Evolutionary conservation across 2,113 vertebrate species (phyloP), one percentile per base, ranked within the genome.

Genomic region (Malaclemys terrapin): DNA sequence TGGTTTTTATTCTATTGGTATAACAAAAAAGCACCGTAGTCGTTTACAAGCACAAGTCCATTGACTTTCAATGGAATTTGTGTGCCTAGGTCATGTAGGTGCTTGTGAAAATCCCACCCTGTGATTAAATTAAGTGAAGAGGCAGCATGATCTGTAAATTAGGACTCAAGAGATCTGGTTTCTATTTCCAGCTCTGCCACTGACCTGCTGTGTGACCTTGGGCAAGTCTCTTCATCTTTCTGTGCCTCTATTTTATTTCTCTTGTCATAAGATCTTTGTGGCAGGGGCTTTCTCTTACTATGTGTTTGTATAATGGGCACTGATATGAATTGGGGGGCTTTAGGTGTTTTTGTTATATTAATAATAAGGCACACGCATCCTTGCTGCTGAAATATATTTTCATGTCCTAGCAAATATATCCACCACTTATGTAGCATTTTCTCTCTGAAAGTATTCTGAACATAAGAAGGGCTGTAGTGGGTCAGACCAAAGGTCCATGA

Each of bases 61-160:
- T 52, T 76, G 89, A 78, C 91, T 87, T 88, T 87, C n/a, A 22
- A 62, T 31, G 13, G 57, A 12, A 62, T 62, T 14, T 62, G 27
- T 27, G 12, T 14, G 29, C 31, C 89, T 85, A 92, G 87, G 92
- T 62, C 22, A 88, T 83, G 88, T 10, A 31, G 20, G 22, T 89
- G 35, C 47, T 94, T 94, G 19, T 62, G 6, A 69, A 93, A 88
- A 59, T 59, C n/a, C n/a, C 35, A 87, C 50, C 92, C 4, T 80
- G 94, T 92, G 38, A 91, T 75, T 75, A 75, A 75, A 22, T 87
- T 96, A n/a, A 83, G 92, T 35, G 79, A 75, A 75, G 57, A 92
- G 54, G 54, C 50, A 82, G 29, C 62, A 84, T 65, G 82, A 85
- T 62, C 62, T 86, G 42, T 31, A 13, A 16, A 0, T 2, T 31